phyloP scores from a whole-genome alignment of 2,888 invertebrate species.

The Euclidia mi region DNA sequence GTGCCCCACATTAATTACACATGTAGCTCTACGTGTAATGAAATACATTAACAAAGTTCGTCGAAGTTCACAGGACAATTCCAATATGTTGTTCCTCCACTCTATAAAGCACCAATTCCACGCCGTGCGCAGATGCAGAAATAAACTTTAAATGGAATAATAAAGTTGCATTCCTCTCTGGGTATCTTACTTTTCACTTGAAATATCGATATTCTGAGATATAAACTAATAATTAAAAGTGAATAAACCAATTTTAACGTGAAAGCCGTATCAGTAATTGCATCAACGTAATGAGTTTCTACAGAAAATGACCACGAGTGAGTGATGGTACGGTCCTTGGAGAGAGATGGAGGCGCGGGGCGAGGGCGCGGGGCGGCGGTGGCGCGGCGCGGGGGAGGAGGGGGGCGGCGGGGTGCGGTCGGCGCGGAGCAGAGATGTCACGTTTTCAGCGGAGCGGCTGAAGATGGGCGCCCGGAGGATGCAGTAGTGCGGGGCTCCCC shows the following conservation, averaged over 20 bases:
- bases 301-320: constrained; percentile 72
- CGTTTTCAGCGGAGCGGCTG: constrained; percentile 81
- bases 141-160: not conserved
- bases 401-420: constrained; percentile 54
- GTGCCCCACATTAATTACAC: no score
- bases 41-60: constrained; percentile 1
- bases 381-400: constrained; percentile 56
- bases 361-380: constrained; percentile 55
- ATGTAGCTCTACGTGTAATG: no score
- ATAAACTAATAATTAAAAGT: constrained; percentile 11
- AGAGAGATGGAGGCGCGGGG: constrained; percentile 54
- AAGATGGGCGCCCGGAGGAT: constrained; percentile 84
- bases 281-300: constrained; percentile 71
- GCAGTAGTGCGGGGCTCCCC: constrained; percentile 84
- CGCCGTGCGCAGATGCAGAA: not conserved
- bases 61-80: not conserved
- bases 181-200: not conserved
- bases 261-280: constrained; percentile 49
- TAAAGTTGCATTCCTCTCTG: not conserved
- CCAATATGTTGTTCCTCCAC: not conserved
- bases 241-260: constrained; percentile 30
- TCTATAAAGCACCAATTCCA: not conserved
- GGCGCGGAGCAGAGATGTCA: constrained; percentile 77
- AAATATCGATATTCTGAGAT: not conserved
- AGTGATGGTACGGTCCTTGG: constrained; percentile 63